These are phyloP conservation scores for Lophura nycthemera DNA, from an alignment of 2,113 vertebrate species.

Conservation along the genomic window DNA sequence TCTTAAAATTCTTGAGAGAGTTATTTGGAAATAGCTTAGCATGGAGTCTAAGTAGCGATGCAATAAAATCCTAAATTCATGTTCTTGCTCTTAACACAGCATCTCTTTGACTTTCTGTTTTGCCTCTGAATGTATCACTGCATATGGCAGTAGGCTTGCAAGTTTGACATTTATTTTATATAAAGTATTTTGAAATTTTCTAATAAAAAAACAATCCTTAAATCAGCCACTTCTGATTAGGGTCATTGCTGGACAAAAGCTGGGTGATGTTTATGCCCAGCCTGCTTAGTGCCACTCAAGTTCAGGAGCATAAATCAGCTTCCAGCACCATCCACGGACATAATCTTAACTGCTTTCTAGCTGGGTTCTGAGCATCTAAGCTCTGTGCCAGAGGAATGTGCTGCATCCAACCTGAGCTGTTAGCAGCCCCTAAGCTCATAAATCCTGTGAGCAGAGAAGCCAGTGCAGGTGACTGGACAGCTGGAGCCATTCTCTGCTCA, in stretches of 20 bases:
- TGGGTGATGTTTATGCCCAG: background rate
- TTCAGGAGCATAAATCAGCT: background rate
- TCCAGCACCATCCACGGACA: background rate
- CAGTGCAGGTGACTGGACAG: constrained; percentile 42
- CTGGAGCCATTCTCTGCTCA: background rate
- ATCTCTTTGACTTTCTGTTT: background rate
- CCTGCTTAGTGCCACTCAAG: background rate
- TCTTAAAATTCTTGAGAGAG: background rate
- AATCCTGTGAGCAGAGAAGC: background rate
- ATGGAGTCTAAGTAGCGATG: background rate
- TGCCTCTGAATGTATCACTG: background rate
- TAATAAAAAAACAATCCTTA: background rate
- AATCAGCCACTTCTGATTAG: background rate
- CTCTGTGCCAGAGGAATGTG: constrained; percentile 1
- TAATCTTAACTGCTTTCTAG: constrained; percentile 16
- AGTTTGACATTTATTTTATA: background rate
- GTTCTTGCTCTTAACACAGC: background rate
- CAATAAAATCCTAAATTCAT: background rate
- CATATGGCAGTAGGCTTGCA: background rate
- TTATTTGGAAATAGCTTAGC: background rate
- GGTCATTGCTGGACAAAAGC: background rate
- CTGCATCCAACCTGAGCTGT: constrained; percentile 19
- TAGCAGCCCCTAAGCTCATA: background rate
- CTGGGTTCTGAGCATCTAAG: background rate
- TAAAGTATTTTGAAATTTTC: background rate